Base-by-base conservation (phyloP, 2,888 invertebrate genomes). In the Coecobrya sp. region DNA sequence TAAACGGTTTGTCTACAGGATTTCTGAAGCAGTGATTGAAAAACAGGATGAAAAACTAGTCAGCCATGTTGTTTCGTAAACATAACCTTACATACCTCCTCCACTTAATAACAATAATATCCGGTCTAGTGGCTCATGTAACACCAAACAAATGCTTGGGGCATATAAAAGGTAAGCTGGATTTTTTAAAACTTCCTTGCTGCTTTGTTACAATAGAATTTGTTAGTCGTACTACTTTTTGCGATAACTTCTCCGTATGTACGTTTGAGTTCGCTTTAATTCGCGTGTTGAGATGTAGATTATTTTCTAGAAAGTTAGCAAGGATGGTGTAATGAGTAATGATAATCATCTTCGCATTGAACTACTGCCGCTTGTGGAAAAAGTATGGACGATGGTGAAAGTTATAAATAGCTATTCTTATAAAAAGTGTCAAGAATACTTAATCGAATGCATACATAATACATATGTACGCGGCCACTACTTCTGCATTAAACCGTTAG, bases 21-120 rank as follows among this genome's bases (percentile, higher is more conserved):
- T 52, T 79, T 79, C 49, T 19, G 13, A 55, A 2, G 8, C 25
- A 79, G 52, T 79, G 25, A 52, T 52, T 79, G 79, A 52, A 79
- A 7, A 79, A 76, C 59, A 85, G 84, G 65, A 65, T 65, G 65
- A 82, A 30, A 0, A 85, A 68, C 65, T 85, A 85, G 68, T 85
- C 85, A 76, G 76, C 62, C 45, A 93, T 93, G 93, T 89, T 93
- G 65, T 91, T 93, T 62, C 91, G 93, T 27, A 93, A 93, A 49
- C 93, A 93, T 55, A 91, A 85, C 55, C 91, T 93, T 22, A 84
- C 88, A 19, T 89, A 93, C 62, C 89, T 91, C 8, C 89, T 93
- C 52, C 93, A 89, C 19, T 55, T 93, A 36, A 89, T 91, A 36
- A 90, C 90, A 81, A 93, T 93, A 42, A 88, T 93, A 45, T 81